Base-by-base conservation (phyloP, 2,888 invertebrate genomes). In the Cataglyphis rosenhaueri region DNA sequence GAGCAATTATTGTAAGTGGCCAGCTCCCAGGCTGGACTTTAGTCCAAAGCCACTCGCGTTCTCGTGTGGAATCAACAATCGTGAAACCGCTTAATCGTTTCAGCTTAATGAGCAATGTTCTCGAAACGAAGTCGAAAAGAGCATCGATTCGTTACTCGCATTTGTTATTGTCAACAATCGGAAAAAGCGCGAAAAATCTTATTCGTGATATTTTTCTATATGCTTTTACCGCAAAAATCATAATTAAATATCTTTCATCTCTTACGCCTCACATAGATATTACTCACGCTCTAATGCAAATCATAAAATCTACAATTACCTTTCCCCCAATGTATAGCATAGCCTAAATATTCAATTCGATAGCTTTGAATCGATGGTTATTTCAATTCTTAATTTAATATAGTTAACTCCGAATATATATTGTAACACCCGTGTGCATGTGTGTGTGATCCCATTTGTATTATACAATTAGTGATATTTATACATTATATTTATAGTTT, bases 1-100 rank as follows among this genome's bases (percentile, higher is more conserved):
- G 81, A 86, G 84, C 88, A 89, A 92, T 91, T 91, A 90, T 90
- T 89, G 88, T 88, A 89, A 90, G 88, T 87, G 83, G 85, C 65
- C 73, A 81, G 81, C 84, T 61, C 59, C 35, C 78, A 59, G 71
- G 29, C 44, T 32, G 59, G 71, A 86, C 73, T 87, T 86, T 76
- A 84, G 61, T 62, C 55, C 74, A 82, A 84, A 41, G 48, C 66
- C 84, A 76, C 82, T 82, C 74, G 85, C 83, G 32, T 25, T 52
- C 82, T 82, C 76, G 79, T 65, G 78, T 64, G 66, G 62, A 81
- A 84, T 81, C 66, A 71, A 68, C 65, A 76, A 81, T 68, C 83
- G 76, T 57, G 86, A 81, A 57, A 62, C 81, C 59, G 81, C 18
- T 52, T 81, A 76, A 84, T 84, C 83, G 84, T 73, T 88, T 79